Percentiles rank a stretch among this genome's conserved stretches.
Evolutionary conservation across 2,888 invertebrate species (phyloP).

Genomic region (Syrista parreyssii): DNA sequence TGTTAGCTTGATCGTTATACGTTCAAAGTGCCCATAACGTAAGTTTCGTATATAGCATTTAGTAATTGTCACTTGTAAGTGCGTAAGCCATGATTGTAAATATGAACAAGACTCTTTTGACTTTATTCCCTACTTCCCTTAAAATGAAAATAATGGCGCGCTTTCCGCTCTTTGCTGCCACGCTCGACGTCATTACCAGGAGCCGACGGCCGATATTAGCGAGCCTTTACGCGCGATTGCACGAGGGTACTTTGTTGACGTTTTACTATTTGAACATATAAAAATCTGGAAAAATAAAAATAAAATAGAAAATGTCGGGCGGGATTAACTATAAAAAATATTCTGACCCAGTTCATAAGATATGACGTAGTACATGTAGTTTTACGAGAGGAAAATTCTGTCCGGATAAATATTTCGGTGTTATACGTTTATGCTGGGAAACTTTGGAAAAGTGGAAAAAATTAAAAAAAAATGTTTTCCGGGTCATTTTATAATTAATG

Average conservation of each 20-base stretch:
- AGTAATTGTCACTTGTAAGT: neutral
- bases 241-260: neutral
- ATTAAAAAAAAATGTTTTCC: neutral
- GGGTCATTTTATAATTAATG: neutral
- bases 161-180: neutral
- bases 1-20: neutral
- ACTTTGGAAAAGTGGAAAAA: neutral
- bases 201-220: neutral
- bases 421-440: neutral
- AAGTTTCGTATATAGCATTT: neutral
- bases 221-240: neutral
- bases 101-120: neutral
- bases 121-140: neutral
- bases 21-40: neutral
- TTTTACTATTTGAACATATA: neutral
- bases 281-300: neutral
- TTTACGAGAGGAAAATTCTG: neutral
- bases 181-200: neutral
- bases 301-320: neutral
- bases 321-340: neutral
- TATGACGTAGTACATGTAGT: neutral
- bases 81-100: neutral
- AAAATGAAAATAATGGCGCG: neutral
- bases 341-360: neutral
- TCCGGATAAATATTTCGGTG: neutral